Conservation (phyloP, 2,888 invertebrate species). For the Drosophila rubida region DNA sequence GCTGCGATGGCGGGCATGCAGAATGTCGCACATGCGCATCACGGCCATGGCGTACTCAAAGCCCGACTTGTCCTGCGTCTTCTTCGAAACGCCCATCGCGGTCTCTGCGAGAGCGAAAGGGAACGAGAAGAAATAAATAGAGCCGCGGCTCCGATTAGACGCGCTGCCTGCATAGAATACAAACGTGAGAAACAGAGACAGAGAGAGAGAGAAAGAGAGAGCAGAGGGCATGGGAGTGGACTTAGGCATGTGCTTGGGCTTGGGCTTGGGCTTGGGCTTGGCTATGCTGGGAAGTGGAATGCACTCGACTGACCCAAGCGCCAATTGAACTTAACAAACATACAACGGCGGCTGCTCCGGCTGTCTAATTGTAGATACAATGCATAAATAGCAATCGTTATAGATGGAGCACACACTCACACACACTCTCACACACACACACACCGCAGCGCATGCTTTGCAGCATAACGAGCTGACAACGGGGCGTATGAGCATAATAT, state of each 20-base stretch:
- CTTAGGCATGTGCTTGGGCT: background rate
- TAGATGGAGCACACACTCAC: constrained; percentile 21
- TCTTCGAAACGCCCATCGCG: constrained; percentile 94
- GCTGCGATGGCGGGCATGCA: constrained; percentile 92
- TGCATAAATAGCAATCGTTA: constrained; percentile 47
- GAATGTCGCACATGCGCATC: constrained; percentile 95
- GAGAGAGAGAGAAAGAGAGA: background rate
- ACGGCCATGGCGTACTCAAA: constrained; percentile 95
- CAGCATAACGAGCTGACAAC: constrained; percentile 22
- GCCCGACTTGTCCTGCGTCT: constrained; percentile 92
- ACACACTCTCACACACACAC: background rate
- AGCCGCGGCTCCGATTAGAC: constrained; percentile 26
- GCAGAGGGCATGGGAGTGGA: background rate
- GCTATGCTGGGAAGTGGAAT: constrained; percentile 64
- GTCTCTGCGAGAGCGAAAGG: constrained; percentile 87
- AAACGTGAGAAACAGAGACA: background rate
- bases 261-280: constrained; percentile 2
- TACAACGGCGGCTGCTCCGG: constrained; percentile 47
- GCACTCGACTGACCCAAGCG: constrained; percentile 75
- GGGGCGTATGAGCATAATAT: constrained; percentile 22
- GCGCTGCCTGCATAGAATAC: constrained; percentile 10
- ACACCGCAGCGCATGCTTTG: background rate
- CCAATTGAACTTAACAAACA: constrained; percentile 74
- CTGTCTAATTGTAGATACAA: constrained; percentile 68
- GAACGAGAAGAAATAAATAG: background rate